Base-by-base conservation (phyloP, 1,140 invertebrate species). In the Diachasmimorpha longicaudata region DNA sequence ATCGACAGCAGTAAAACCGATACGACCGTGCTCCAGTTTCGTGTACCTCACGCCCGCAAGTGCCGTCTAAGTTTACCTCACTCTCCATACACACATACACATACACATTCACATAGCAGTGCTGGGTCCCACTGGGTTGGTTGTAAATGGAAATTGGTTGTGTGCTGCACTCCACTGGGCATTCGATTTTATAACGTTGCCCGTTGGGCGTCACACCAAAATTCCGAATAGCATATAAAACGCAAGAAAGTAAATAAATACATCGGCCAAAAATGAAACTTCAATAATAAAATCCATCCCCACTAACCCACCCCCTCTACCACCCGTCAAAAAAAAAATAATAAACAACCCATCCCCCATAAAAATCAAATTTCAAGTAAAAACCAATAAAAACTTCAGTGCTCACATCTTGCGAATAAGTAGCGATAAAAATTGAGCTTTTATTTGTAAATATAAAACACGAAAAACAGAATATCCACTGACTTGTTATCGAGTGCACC, bases 61-160 rank as follows among this genome's bases (percentile, higher is more conserved):
- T 58, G 52, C 52, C 52, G 4, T 58, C 52, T 58, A 58, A 58
- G 52, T 58, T 58, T 58, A 58, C 19, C 52, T 16, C 52, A 10
- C 16, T 21, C 52, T 21, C 52, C 19, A 31, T 31, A 31, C 52
- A 4, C 52, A n/a, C 19, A 4, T 16, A 13, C 52, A 9, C 52
- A n/a, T 10, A 21, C n/a, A 9, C n/a, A 19, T 21, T 16, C 52
- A n/a, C 48, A 6, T 6, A 6, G 6, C 52, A 58, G 6, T 4
- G 10, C n/a, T 21, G 16, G 16, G n/a, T 21, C 19, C 52, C 52
- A 58, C 52, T 58, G 52, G 52, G 52, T 66, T 36, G 21, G 63
- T 66, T 66, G 63, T 66, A 66, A 66, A 66, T 66, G 63, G 21
- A 66, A 66, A 66, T 66, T 66, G 63, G 63, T 66, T 66, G 23